A percentile compares a stretch with the other conserved stretches of the same genome.
Conservation (phyloP, 1,140 invertebrate species). For the Rhysida immarginata region DNA sequence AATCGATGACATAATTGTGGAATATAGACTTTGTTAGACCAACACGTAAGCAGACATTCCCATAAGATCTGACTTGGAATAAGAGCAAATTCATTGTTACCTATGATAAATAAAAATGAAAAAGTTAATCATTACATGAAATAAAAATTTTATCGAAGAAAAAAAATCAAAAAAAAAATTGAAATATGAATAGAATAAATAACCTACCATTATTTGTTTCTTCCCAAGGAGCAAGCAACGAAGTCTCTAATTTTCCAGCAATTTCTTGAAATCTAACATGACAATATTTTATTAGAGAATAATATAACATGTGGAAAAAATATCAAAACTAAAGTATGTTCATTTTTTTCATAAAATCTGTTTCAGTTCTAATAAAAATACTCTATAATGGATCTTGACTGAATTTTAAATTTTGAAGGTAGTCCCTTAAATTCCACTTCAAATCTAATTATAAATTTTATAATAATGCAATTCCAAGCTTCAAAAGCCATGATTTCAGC, state of each 20-base stretch:
- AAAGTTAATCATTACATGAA: neutral
- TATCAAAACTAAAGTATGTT: no score
- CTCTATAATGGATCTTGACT: no score
- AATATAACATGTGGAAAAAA: no score
- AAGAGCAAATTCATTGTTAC: conserved; percentile 17
- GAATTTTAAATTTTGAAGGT: no score
- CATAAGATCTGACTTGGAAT: conserved; percentile 37
- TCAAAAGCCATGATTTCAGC: neutral
- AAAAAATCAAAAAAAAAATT: neutral
- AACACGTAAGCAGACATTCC: conserved; percentile 46
- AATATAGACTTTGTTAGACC: conserved; percentile 56
- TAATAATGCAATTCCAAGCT: conserved; percentile 4
- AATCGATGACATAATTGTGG: conserved; percentile 56
- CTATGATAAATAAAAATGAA: conserved; percentile 11
- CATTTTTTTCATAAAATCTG: no score
- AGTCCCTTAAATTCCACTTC: no score
- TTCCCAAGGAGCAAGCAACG: conserved; percentile 28
- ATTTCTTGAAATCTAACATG: conserved; percentile 63
- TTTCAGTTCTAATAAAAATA: no score
- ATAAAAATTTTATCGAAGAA: neutral
- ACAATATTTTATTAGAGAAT: no score
- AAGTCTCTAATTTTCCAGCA: conserved; percentile 47
- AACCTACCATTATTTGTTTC: neutral
- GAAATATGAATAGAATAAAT: neutral
- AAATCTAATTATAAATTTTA: no score